A percentile compares a stretch with the other conserved stretches of the same genome.
Evolutionary conservation across 2,797 vertebrate species (phyloP).

Genomic region (Xerus rutilus): DNA sequence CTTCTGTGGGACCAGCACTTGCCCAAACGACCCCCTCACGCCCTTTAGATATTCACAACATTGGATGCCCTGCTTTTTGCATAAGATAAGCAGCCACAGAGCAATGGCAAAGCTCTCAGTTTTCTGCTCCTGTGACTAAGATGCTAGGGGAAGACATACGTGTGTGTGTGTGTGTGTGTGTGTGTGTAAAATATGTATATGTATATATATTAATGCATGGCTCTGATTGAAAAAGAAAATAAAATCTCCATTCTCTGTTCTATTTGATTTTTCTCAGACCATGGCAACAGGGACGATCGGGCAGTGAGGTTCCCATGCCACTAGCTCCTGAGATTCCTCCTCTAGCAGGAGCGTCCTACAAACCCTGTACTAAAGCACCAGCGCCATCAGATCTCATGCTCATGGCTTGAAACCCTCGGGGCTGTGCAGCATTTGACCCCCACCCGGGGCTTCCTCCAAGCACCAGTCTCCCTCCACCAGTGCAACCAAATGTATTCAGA

Average conservation of each 20-base stretch:
- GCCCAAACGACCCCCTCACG: too few species aligned
- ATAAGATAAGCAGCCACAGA: background rate
- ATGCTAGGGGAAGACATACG: background rate
- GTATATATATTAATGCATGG: background rate
- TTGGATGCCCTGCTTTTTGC: background rate
- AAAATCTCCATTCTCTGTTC: background rate
- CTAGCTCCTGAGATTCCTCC: background rate
- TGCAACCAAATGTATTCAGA: slow-evolving; percentile 57
- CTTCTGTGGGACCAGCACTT: background rate
- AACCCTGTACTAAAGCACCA: background rate
- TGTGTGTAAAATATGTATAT: too few species aligned
- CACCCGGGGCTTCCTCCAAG: background rate
- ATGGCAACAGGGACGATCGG: too few species aligned
- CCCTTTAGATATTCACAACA: background rate
- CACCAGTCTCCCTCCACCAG: background rate
- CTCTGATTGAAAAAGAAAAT: background rate
- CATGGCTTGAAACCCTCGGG: background rate
- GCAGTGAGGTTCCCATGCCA: background rate
- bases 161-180: too few species aligned
- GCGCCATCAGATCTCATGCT: background rate
- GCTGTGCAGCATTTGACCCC: background rate
- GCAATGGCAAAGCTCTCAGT: background rate
- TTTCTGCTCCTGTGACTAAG: background rate
- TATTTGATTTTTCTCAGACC: background rate
- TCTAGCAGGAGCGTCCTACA: background rate